Evolutionary conservation across 2,797 vertebrate genomes (phyloP).

Genomic region (Salmo trutta): DNA sequence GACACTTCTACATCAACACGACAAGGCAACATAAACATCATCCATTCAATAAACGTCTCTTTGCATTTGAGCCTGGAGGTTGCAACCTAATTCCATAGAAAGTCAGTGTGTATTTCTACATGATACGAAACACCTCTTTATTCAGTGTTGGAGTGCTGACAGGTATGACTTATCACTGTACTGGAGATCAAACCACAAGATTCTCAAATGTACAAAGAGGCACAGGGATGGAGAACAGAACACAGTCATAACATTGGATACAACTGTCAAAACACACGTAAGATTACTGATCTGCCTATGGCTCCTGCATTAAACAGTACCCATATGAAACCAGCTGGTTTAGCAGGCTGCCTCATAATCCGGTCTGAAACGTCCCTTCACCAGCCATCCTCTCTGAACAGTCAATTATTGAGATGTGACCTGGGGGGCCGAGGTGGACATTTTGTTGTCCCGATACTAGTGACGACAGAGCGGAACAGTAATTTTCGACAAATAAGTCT

Average conservation of each 20-base stretch:
- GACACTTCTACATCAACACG: not conserved
- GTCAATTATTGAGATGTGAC: slow-evolving; percentile 11
- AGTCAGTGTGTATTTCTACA: not conserved
- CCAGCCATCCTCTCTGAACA: not conserved
- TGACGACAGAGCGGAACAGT: not conserved
- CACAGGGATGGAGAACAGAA: not conserved
- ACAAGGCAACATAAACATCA: not conserved
- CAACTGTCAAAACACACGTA: not conserved
- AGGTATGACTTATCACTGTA: not conserved
- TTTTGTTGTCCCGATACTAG: not conserved
- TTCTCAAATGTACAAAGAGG: not conserved
- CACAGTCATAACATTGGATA: not conserved
- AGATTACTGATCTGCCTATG: not conserved
- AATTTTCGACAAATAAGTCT: not conserved
- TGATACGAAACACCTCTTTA: not conserved
- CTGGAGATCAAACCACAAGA: not conserved
- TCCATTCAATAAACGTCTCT: not conserved
- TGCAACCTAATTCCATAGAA: not conserved
- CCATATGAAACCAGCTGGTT: not conserved
- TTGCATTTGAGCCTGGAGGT: not conserved
- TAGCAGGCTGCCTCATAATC: not conserved
- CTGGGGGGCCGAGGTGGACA: not conserved
- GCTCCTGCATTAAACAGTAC: not conserved
- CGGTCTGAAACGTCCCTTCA: not conserved
- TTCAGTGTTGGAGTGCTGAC: not conserved